phyloP scores from a whole-genome alignment of 2,797 vertebrate species.

The Esox lucius region DNA sequence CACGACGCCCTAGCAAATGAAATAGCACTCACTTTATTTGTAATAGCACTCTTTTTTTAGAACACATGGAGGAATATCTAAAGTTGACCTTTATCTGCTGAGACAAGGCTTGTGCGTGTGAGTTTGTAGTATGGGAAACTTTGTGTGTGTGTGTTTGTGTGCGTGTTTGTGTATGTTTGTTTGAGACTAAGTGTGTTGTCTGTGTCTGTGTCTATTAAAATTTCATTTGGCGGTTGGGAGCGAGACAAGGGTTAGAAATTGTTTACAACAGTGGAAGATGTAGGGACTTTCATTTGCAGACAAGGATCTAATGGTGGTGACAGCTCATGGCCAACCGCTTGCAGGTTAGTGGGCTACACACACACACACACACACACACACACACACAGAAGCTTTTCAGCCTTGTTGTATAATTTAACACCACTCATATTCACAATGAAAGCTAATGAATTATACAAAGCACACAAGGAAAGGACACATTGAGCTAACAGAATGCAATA shows the following conservation, averaged over 20 bases:
- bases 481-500: background rate
- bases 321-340: constrained; percentile 33
- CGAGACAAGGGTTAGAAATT: constrained; percentile 68
- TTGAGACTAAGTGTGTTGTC: constrained; percentile 11
- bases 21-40: too few relatives aligned
- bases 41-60: too few relatives aligned
- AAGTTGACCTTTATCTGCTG: too few relatives aligned
- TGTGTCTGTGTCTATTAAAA: constrained; percentile 45
- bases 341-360: background rate
- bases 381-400: constrained; percentile 6
- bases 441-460: constrained; percentile 59
- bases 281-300: constrained; percentile 49
- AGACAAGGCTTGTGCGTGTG: too few relatives aligned
- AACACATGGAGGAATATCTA: too few relatives aligned
- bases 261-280: constrained; percentile 65
- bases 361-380: constrained; percentile 5
- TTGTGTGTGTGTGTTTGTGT: constrained; percentile 23
- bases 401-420: constrained; percentile 11
- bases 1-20: too few relatives aligned
- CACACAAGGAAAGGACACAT: background rate
- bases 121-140: constrained; percentile 10
- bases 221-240: constrained; percentile 59
- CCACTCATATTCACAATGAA: constrained; percentile 41
- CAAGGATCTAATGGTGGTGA: constrained; percentile 52
- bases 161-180: constrained; percentile 3